Evolutionary conservation across 2,797 vertebrate species (phyloP).

Genomic region (Acestrorhynchus altus): DNA sequence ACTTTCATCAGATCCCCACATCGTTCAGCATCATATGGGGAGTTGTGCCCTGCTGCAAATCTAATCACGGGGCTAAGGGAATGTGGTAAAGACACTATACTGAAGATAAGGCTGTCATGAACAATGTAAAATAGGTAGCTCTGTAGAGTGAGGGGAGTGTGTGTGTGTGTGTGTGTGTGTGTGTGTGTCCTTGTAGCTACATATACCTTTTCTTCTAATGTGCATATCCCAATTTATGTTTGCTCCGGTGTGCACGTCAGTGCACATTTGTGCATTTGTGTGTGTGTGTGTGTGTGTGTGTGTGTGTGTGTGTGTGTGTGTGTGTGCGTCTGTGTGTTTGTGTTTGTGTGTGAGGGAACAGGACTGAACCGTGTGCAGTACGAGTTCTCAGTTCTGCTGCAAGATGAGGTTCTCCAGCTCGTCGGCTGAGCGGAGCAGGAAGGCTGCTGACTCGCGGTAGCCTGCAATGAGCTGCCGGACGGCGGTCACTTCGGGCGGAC

Average conservation of each 20-base stretch:
- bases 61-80: slow-evolving; percentile 36
- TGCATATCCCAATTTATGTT: slow-evolving; percentile 47
- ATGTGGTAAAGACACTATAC: slow-evolving; percentile 54
- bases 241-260: slow-evolving; percentile 35
- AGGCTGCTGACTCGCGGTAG: slow-evolving; percentile 96
- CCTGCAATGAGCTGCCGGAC: slow-evolving; percentile 98
- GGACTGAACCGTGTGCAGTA: slow-evolving; percentile 29
- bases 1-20: slow-evolving; percentile 29
- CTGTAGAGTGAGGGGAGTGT: slow-evolving; percentile 39
- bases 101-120: slow-evolving; percentile 52
- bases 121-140: slow-evolving; percentile 46
- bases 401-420: slow-evolving; percentile 99
- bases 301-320: slow-evolving; percentile 14
- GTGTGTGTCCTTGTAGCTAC: slow-evolving; percentile 50
- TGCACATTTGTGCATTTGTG: slow-evolving; percentile 26
- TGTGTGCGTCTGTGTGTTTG: slow-evolving; percentile 28
- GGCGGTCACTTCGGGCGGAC: slow-evolving; percentile 94
- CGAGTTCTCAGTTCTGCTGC: slow-evolving; percentile 94
- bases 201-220: slow-evolving; percentile 42
- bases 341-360: slow-evolving; percentile 46
- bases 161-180: slow-evolving; percentile 36
- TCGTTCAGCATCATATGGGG: slow-evolving; percentile 22
- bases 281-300: slow-evolving; percentile 30
- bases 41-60: slow-evolving; percentile 37
- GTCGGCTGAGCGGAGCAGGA: slow-evolving; percentile 96